Conservation (phyloP, 2,797 vertebrate genomes). For the Peromyscus melanophrys region DNA sequence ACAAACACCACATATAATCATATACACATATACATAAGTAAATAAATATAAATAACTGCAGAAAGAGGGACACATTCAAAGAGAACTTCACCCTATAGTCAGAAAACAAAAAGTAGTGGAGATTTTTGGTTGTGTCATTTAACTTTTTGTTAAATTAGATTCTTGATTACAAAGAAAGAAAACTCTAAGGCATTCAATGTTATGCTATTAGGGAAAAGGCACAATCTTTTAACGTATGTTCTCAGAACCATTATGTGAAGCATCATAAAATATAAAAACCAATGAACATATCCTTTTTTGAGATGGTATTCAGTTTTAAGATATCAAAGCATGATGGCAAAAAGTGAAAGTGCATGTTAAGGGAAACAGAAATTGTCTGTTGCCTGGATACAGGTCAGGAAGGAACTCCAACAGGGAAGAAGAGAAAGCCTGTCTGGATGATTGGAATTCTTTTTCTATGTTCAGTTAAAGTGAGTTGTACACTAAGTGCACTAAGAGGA, state of each 20-base stretch:
- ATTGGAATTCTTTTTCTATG: background rate
- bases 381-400: background rate
- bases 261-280: background rate
- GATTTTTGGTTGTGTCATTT: background rate
- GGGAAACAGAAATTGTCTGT: background rate
- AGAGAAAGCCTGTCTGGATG: background rate
- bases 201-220: background rate
- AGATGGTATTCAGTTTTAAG: background rate
- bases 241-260: background rate
- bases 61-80: background rate
- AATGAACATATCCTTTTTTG: background rate
- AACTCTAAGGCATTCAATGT: background rate
- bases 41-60: background rate
- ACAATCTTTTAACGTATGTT: background rate
- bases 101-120: background rate
- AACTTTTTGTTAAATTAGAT: background rate
- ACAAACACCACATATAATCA: background rate
- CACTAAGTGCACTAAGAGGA: background rate
- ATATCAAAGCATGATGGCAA: background rate
- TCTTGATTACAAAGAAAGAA: background rate
- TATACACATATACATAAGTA: background rate
- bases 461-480: constrained; percentile 15
- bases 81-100: background rate
- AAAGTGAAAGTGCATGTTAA: background rate
- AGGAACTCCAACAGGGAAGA: background rate